A percentile compares a stretch with the other conserved stretches of the same genome.
Evolutionary conservation across 2,797 vertebrate species (phyloP).

Genomic region (Eremophila alpestris): DNA sequence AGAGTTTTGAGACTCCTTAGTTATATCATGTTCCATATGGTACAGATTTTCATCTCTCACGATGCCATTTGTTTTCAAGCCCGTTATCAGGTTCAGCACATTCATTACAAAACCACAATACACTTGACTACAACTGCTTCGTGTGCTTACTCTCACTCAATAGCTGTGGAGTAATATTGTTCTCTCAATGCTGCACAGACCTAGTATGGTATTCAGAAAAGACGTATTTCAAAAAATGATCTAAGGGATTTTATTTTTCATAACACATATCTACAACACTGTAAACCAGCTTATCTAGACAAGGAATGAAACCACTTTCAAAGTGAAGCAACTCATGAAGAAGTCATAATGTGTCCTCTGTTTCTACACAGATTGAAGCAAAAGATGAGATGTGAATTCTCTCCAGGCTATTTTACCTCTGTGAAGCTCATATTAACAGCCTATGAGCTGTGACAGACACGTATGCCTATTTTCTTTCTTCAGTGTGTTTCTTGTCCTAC

Average conservation of each 20-base stretch:
- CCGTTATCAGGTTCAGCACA: slow-evolving; percentile 36
- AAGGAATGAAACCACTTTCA: not conserved
- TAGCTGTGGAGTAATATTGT: not conserved
- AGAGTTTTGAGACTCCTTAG: slow-evolving; percentile 53
- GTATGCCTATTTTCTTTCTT: not conserved
- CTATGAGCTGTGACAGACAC: not conserved
- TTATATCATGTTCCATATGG: slow-evolving; percentile 60
- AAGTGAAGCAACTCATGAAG: not conserved
- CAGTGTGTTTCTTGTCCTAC: not conserved
- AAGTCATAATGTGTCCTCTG: rapidly evolving
- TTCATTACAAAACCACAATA: slow-evolving; percentile 29
- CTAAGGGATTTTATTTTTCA: not conserved
- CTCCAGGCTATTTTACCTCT: not conserved
- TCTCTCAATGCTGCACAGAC: not conserved
- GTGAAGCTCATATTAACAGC: not conserved
- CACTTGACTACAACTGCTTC: not conserved
- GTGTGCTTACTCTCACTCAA: not conserved
- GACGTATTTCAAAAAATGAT: not conserved
- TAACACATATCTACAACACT: not conserved
- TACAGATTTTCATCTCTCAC: slow-evolving; percentile 58
- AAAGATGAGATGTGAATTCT: not conserved
- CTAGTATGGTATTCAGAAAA: not conserved
- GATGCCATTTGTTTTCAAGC: slow-evolving; percentile 61
- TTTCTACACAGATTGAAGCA: not conserved
- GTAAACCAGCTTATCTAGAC: not conserved